These are phyloP conservation scores for Pteropus alecto DNA, from an alignment of 2,113 vertebrate species.

Conservation along the genomic window DNA sequence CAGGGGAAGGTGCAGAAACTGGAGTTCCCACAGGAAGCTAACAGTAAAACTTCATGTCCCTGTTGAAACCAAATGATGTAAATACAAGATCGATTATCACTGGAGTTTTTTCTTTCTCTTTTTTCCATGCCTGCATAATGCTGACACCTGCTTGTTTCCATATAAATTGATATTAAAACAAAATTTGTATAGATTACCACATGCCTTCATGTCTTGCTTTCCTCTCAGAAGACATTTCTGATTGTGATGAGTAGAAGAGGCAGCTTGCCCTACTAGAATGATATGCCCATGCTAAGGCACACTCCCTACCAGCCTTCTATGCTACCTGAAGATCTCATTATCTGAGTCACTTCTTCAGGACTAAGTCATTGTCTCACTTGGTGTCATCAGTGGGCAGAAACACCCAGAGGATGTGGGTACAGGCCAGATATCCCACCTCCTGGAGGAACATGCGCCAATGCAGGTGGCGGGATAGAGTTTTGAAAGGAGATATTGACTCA, in stretches of 20 bases:
- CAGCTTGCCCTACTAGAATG: neutral
- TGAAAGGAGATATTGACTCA: neutral
- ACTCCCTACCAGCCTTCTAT: neutral
- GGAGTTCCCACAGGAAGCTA: conserved; percentile 84
- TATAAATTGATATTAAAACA: conserved; percentile 74
- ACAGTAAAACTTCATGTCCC: conserved; percentile 88
- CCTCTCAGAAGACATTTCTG: conserved; percentile 21
- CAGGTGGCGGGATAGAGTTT: neutral
- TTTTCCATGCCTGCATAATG: conserved; percentile 62
- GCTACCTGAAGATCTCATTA: neutral
- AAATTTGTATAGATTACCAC: conserved; percentile 78
- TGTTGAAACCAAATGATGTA: conserved; percentile 86
- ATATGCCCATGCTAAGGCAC: neutral
- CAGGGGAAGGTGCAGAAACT: conserved; percentile 88
- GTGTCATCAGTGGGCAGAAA: neutral
- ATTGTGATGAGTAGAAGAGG: neutral
- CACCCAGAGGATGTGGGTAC: neutral
- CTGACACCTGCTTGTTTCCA: conserved; percentile 74
- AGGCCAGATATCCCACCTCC: neutral
- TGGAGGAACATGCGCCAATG: neutral
- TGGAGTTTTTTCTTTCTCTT: conserved; percentile 43
- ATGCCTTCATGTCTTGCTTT: conserved; percentile 64
- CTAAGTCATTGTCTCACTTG: neutral
- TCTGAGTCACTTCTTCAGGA: conserved; percentile 38
- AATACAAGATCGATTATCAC: conserved; percentile 55